A percentile compares a stretch with the other conserved stretches of the same genome.
phyloP scores from a whole-genome alignment of 2,113 vertebrate genomes.

The Rhinolophus sinicus region DNA sequence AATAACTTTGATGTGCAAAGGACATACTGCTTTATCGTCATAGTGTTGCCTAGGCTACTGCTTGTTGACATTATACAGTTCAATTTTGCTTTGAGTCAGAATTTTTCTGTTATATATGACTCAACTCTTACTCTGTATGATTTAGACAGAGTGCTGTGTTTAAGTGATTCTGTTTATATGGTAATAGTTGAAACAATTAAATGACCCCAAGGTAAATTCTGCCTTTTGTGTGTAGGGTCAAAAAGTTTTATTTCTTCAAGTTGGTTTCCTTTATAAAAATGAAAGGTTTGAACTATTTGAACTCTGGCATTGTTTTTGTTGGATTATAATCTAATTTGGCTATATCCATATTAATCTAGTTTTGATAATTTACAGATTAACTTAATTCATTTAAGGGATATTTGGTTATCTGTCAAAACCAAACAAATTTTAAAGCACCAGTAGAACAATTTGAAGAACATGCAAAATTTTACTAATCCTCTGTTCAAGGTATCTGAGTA shows the following conservation, averaged over 20 bases:
- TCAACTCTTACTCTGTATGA: neutral
- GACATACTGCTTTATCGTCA: neutral
- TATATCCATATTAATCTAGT: neutral
- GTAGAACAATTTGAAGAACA: neutral
- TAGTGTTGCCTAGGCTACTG: neutral
- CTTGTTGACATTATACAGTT: neutral
- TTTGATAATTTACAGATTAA: slow-evolving; percentile 32
- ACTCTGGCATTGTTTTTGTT: neutral
- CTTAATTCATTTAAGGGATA: neutral
- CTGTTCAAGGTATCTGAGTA: neutral
- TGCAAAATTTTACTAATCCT: slow-evolving; percentile 11
- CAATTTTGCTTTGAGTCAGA: neutral
- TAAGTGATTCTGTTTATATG: slow-evolving; percentile 13
- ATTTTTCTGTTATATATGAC: slow-evolving; percentile 18
- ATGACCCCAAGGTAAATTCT: neutral
- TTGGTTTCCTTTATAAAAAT: slow-evolving; percentile 39
- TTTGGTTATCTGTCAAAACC: neutral
- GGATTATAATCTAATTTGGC: slow-evolving; percentile 7
- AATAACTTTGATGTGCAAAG: slow-evolving; percentile 7
- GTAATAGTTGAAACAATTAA: neutral
- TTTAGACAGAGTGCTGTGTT: neutral
- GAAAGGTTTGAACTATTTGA: slow-evolving; percentile 34
- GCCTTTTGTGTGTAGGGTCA: neutral
- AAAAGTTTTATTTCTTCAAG: neutral
- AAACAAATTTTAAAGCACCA: slow-evolving; percentile 39